Conservation (phyloP, 35 echinoderm and acorn worm species). For the Strongylocentrotus purpuratus region DNA sequence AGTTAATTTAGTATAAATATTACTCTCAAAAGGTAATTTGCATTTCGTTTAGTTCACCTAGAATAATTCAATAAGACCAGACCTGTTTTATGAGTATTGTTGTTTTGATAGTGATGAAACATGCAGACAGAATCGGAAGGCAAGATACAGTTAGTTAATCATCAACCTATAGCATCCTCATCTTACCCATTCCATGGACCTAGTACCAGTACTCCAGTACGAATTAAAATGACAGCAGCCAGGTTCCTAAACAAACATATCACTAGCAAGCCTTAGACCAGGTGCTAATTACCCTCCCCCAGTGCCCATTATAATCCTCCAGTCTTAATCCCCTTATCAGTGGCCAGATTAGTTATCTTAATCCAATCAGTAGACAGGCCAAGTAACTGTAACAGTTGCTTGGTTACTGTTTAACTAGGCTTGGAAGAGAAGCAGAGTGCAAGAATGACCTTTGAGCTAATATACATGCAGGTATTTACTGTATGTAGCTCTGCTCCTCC, state of each 20-base stretch:
- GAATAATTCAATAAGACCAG: no score
- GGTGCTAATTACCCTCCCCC: conserved; percentile 6
- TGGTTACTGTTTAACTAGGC: background rate
- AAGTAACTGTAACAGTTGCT: background rate
- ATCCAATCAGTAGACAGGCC: background rate
- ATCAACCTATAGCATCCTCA: background rate
- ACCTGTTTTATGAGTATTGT: no score
- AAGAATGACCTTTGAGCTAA: background rate
- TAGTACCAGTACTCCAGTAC: no score
- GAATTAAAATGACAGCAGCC: background rate
- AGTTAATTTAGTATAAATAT: no score
- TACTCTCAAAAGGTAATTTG: no score
- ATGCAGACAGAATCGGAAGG: no score
- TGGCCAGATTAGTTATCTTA: background rate
- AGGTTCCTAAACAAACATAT: conserved; percentile 27
- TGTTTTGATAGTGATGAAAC: no score
- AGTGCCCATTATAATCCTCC: background rate
- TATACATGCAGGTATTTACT: no score
- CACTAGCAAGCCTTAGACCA: background rate
- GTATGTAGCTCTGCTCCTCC: no score
- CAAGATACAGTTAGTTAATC: background rate
- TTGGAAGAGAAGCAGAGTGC: background rate
- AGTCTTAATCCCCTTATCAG: background rate
- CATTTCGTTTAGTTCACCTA: no score
- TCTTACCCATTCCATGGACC: background rate